Evolutionary conservation across 2,797 vertebrate species (phyloP), one percentile per base, ranked within the genome.

Genomic region (Salarias fasciatus): DNA sequence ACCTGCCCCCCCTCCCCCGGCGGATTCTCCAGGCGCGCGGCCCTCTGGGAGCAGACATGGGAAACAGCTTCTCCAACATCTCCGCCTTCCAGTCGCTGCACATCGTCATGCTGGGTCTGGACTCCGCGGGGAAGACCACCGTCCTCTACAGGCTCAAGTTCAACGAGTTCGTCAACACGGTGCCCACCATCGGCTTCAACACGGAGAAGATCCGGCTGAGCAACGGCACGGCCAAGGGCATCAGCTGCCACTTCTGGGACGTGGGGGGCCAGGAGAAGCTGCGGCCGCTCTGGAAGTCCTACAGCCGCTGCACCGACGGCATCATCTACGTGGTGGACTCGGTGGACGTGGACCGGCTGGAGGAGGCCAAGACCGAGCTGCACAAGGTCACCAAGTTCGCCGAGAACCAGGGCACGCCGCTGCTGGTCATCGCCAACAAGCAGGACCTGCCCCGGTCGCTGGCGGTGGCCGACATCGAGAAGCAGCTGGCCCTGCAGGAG

Each of bases 261-360:
- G 97, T 99, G 15, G 97, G 97, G 0, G 96, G 97, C 2, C 97
- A 99, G 88, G 97, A 98, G 93, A 98, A 98, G 89, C 94, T 98
- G 82, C 86, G 97, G 65, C 97, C 97, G 8, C 93, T 99, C 31
- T 99, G 97, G 97, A 98, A 98, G 83, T 97, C 97, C n/a, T 99
- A 99, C 91, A 98, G 97, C 85, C 95, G 97, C 28, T 97, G 97
- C 87, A 98, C 97, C 2, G 97, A 99, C 47, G 97, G 97, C 43
- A 98, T 99, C 87, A 96, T 99, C 46, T 99, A 98, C 50, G 97
- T 99, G 37, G 97, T 99, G 93, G 97, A 99, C 92, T 99, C 97
- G 0, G 97, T 98, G 82, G 97, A 99, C 61, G 95, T 95, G 29
- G 97, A 99, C 77, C 81, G 97, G 49, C 90, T 99, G 78, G 97